Evolutionary conservation across 2,797 vertebrate genomes (phyloP).

Genomic region (Microctenopoma lineatum): DNA sequence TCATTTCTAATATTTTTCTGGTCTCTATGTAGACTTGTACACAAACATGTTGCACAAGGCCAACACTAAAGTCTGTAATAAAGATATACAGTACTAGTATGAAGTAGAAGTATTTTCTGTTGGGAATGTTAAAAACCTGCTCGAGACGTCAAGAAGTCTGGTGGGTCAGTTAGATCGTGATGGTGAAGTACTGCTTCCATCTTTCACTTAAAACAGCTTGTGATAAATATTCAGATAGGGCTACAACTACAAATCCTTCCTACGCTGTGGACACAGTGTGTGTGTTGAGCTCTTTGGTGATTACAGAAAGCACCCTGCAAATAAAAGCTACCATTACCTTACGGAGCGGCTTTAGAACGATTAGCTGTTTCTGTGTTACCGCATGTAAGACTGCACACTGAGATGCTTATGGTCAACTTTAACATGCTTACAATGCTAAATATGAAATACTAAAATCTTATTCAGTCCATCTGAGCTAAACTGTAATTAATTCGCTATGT

Average conservation of each 20-base stretch:
- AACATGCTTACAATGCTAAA: conserved; percentile 13
- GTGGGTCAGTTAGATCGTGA: not conserved
- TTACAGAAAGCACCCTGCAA: conserved; percentile 54
- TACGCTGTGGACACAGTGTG: not conserved
- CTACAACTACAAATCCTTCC: not conserved
- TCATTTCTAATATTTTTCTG: no score
- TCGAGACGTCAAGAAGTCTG: not conserved
- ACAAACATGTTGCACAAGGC: no score
- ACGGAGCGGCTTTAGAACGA: conserved; percentile 50
- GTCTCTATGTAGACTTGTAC: no score
- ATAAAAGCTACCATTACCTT: conserved; percentile 59
- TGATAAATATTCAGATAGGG: conserved; percentile 12
- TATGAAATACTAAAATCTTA: not conserved
- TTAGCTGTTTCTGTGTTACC: conserved; percentile 38
- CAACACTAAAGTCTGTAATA: no score
- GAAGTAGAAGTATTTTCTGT: not conserved
- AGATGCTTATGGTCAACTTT: conserved; percentile 32
- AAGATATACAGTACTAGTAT: not conserved
- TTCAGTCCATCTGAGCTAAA: not conserved
- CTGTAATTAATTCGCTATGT: not conserved
- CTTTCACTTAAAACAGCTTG: not conserved
- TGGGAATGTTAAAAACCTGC: not conserved
- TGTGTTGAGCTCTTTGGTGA: conserved; percentile 40
- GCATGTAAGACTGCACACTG: conserved; percentile 1
- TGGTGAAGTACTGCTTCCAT: not conserved